phyloP scores from a whole-genome alignment of 37 sponge, comb jelly and placozoan species.

The Agelas oroides region DNA sequence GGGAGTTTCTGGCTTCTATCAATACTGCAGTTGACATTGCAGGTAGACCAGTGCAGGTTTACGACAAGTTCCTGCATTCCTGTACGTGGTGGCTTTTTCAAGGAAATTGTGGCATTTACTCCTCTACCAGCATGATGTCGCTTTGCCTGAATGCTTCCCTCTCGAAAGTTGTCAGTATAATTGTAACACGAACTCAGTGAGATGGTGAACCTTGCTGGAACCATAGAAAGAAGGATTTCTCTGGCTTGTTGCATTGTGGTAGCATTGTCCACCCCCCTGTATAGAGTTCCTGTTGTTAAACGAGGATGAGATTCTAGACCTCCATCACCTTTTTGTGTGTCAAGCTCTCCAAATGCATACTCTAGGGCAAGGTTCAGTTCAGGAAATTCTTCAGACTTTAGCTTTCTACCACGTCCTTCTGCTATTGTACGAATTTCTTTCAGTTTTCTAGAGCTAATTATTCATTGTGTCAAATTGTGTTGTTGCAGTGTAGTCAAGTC shows the following conservation, averaged over 20 bases:
- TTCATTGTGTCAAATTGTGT: background rate
- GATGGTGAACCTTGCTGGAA: slow-evolving; percentile 9
- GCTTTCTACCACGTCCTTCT: slow-evolving; percentile 8
- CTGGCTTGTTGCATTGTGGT: background rate
- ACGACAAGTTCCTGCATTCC: slow-evolving; percentile 6
- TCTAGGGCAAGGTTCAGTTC: background rate
- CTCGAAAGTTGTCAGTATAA: slow-evolving; percentile 10
- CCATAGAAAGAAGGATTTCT: slow-evolving; percentile 17
- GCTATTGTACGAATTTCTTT: slow-evolving; percentile 24
- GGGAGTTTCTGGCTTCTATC: background rate
- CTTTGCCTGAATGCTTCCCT: slow-evolving; percentile 13
- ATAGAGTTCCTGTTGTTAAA: slow-evolving; percentile 28
- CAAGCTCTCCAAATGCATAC: slow-evolving; percentile 34
- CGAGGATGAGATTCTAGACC: slow-evolving; percentile 26
- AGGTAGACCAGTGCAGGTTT: background rate
- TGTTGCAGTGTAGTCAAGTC: slow-evolving; percentile 15
- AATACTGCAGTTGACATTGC: background rate
- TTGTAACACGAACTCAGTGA: slow-evolving; percentile 32
- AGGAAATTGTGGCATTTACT: background rate
- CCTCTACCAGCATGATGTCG: slow-evolving; percentile 13
- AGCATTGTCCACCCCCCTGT: slow-evolving; percentile 17
- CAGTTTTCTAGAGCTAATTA: slow-evolving; percentile 4
- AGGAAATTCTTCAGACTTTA: slow-evolving; percentile 22
- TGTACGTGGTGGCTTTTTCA: slow-evolving; percentile 16
- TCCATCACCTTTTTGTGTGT: slow-evolving; percentile 10